phyloP scores from a whole-genome alignment of 2,797 vertebrate genomes.

The Limosa lapponica region DNA sequence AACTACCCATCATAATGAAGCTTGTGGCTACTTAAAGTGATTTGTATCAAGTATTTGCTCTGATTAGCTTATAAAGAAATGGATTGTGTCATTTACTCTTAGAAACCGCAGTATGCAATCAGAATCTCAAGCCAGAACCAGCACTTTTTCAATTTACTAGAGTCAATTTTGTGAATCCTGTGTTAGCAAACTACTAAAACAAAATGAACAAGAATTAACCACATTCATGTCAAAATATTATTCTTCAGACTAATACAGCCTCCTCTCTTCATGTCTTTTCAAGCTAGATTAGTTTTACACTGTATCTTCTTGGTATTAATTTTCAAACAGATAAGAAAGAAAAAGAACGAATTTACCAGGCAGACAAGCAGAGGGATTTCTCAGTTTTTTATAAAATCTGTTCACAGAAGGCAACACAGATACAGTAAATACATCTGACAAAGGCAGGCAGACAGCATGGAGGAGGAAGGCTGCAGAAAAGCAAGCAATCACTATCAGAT shows the following conservation, averaged over 20 bases:
- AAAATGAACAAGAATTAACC: background rate
- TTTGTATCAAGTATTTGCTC: background rate
- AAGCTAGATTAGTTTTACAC: background rate
- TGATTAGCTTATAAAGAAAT: background rate
- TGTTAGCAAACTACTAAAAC: background rate
- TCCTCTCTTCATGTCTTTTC: background rate
- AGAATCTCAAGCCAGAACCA: background rate
- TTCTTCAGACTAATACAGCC: background rate
- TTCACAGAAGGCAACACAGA: background rate
- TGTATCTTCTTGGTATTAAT: background rate
- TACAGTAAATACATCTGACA: background rate
- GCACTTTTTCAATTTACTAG: background rate
- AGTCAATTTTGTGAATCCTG: background rate
- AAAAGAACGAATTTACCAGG: background rate
- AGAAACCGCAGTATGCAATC: background rate
- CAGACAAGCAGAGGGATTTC: background rate
- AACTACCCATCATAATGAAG: background rate
- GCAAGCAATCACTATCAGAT: background rate
- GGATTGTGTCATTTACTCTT: background rate
- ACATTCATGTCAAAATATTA: background rate
- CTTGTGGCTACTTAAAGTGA: background rate
- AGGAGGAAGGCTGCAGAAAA: background rate
- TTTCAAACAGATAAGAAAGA: background rate
- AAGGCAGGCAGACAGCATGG: background rate
- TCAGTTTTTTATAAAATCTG: background rate